Conservation (phyloP, 2,113 vertebrate species). For the Noturus placidus region DNA sequence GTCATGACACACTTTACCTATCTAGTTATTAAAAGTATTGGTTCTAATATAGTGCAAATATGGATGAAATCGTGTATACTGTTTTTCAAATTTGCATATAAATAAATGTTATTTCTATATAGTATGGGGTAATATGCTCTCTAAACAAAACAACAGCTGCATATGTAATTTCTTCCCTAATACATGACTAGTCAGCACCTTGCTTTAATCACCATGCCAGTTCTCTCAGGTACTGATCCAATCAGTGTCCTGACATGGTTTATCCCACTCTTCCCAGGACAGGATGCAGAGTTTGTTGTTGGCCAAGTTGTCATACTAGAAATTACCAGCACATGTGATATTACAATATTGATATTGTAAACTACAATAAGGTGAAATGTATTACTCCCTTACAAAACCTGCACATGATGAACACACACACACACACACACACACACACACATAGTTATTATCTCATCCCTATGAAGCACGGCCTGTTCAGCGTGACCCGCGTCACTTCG, state of each 20-base stretch:
- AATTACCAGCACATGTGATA: not conserved
- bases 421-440: not conserved
- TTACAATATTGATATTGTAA: not conserved
- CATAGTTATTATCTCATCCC: not conserved
- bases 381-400: not conserved
- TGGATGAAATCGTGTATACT: not conserved
- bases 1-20: too few relatives aligned
- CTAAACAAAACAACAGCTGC: not conserved
- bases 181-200: too few relatives aligned
- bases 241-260: not conserved
- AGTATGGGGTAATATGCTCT: not conserved
- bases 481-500: slow-evolving; percentile 57
- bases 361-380: not conserved
- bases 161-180: too few relatives aligned
- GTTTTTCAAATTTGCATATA: not conserved
- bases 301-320: not conserved
- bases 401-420: not conserved
- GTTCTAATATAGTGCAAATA: not conserved
- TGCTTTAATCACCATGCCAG: not conserved
- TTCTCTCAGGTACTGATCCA: not conserved
- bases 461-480: not conserved
- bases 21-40: not conserved
- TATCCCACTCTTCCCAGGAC: not conserved
- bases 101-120: not conserved
- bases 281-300: not conserved